These are phyloP conservation scores for Agrochola lota DNA, from an alignment of 2,888 invertebrate species.

Conservation along the genomic window DNA sequence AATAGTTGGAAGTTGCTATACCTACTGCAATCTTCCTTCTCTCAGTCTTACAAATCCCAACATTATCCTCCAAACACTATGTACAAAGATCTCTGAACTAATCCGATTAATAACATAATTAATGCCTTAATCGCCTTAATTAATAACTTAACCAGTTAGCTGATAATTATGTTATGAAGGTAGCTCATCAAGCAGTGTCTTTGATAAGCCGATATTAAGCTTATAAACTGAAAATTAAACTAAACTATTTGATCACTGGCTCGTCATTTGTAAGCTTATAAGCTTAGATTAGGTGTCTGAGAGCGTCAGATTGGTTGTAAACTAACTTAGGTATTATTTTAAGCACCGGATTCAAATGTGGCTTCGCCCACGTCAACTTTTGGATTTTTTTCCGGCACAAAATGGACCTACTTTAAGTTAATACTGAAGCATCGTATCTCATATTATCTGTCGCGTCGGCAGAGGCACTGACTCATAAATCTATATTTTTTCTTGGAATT, in stretches of 20 bases:
- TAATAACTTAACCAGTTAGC: slow-evolving; percentile 46
- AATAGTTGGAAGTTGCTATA: too few relatives aligned
- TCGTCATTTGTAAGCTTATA: slow-evolving; percentile 8
- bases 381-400: too few relatives aligned
- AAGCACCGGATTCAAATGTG: neutral
- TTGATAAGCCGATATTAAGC: slow-evolving; percentile 54
- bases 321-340: neutral
- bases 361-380: too few relatives aligned
- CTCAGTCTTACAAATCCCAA: neutral
- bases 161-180: slow-evolving; percentile 53
- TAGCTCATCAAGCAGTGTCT: slow-evolving; percentile 42
- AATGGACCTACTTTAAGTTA: too few relatives aligned
- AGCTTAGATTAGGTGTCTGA: neutral
- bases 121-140: slow-evolving; percentile 57
- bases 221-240: slow-evolving; percentile 44
- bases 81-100: slow-evolving; percentile 27
- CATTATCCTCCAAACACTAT: slow-evolving; percentile 21
- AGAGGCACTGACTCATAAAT: too few relatives aligned
- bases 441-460: too few relatives aligned
- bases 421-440: too few relatives aligned
- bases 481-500: too few relatives aligned
- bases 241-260: slow-evolving; percentile 24
- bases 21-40: neutral
- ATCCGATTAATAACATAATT: slow-evolving; percentile 59
- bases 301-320: neutral